These are phyloP conservation scores for Shinisaurus crocodilurus DNA, from an alignment of 2,113 vertebrate species.

Conservation along the genomic window DNA sequence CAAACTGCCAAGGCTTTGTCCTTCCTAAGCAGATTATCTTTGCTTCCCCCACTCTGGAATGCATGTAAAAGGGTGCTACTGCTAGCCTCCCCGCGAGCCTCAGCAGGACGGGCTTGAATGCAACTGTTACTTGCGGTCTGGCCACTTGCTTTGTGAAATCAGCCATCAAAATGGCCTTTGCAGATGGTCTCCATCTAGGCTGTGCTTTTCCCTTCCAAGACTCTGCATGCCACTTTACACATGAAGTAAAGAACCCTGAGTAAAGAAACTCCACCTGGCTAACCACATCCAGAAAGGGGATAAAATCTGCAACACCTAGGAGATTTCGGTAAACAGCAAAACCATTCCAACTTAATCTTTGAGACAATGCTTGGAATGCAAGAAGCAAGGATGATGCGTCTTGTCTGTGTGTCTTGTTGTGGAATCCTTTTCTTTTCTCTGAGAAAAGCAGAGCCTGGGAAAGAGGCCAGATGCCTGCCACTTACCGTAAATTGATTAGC, in stretches of 20 bases:
- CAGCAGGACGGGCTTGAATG: constrained; percentile 57
- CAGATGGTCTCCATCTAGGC: constrained; percentile 69
- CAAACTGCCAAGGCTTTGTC: constrained; percentile 73
- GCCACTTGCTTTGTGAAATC: constrained; percentile 63
- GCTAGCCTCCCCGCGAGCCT: constrained; percentile 53
- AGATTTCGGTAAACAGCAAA: constrained; percentile 82
- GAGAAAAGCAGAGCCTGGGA: constrained; percentile 80
- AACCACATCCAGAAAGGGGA: constrained; percentile 65
- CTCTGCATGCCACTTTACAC: constrained; percentile 62
- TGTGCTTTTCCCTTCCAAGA: constrained; percentile 58
- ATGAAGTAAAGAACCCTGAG: constrained; percentile 64
- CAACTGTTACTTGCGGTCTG: constrained; percentile 75
- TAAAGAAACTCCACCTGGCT: constrained; percentile 76
- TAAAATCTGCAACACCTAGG: constrained; percentile 80
- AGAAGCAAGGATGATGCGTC: constrained; percentile 78
- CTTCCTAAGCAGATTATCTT: constrained; percentile 81
- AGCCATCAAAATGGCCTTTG: constrained; percentile 70
- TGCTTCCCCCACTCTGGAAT: constrained; percentile 69
- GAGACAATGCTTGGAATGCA: constrained; percentile 83
- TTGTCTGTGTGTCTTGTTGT: constrained; percentile 80
- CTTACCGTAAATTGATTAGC: constrained; percentile 83
- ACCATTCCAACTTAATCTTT: constrained; percentile 83
- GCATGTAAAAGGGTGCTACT: constrained; percentile 78
- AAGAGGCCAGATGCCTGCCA: constrained; percentile 80
- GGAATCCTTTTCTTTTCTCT: constrained; percentile 79